Evolutionary conservation across 2,113 vertebrate species (phyloP).

Genomic region (Halcyon senegalensis): DNA sequence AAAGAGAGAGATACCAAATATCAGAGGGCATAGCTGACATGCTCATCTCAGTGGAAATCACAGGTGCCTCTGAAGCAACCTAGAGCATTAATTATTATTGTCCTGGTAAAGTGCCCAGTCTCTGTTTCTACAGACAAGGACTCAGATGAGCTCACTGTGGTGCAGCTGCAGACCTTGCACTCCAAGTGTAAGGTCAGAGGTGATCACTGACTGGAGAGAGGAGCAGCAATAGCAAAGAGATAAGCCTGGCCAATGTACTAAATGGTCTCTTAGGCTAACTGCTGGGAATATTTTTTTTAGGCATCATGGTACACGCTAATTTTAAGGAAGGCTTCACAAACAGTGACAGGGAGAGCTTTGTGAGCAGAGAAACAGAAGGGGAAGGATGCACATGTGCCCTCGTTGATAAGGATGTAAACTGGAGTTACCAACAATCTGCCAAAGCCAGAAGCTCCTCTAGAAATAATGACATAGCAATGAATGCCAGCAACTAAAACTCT

Average conservation of each 20-base stretch:
- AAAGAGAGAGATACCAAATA: neutral
- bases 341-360: neutral
- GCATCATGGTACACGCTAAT: accelerated
- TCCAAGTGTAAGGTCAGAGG: neutral
- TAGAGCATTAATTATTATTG: neutral
- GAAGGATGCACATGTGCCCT: neutral
- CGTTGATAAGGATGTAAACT: neutral
- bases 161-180: neutral
- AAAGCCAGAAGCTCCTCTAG: neutral
- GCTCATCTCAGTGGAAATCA: neutral
- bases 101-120: neutral
- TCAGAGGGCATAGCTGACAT: neutral
- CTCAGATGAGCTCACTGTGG: neutral
- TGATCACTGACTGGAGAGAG: neutral
- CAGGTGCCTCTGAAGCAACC: neutral
- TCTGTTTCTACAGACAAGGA: neutral
- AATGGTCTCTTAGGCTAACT: neutral
- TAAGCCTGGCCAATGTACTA: neutral
- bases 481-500: neutral
- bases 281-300: neutral
- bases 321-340: neutral
- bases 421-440: neutral
- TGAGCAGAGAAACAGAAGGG: neutral
- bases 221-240: neutral
- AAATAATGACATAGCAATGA: neutral